Evolutionary conservation across 64 coral and sea anemone species (phyloP), one percentile per base, ranked within the genome.

Genomic region (Actinia equina): DNA sequence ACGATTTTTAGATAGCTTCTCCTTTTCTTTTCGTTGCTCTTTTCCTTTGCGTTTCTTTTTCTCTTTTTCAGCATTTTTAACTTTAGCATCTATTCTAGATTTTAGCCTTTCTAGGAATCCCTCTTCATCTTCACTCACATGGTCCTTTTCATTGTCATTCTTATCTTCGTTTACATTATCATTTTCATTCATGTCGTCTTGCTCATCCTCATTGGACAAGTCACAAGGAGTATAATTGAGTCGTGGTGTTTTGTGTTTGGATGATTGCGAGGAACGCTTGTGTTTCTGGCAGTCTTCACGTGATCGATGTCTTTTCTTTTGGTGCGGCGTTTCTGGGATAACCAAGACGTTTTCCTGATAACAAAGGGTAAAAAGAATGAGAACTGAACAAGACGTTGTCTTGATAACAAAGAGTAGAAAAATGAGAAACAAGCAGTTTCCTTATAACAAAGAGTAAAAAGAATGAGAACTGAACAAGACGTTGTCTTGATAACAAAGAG

Each of bases 251-350:
- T 46, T 20, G 19, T 3, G 0, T 4, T 16, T 17, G 17, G 5
- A 11, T 7, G 17, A 37, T 15, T 18, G 78, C 4, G 78, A 52
- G 44, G 78, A 19, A 20, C 22, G 19, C 1, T 18, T 46, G 17
- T 22, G 18, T 12, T 22, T 52, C 8, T 7, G 18, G 69, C 23
- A 1, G 13, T 44, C 43, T 74, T 74, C 26, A 30, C 25, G 27
- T 74, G 69, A 26, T 26, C 22, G 2, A 8, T 74, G 69, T 52
- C 83, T 85, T 3, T 42, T 57, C 52, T 85, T 85, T 62, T 22
- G 41, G 45, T 85, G 52, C 22, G 83, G 83, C n/a, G 83, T 85
- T 26, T 85, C 83, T 85, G 83, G 83, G 30, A 85, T 59, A 85
- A 85, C 22, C 17, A 54, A 54, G 30, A 61, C 55, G 17, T 41